Evolutionary conservation across 2,888 invertebrate species (phyloP).

Genomic region (Cataglyphis altisquamis): DNA sequence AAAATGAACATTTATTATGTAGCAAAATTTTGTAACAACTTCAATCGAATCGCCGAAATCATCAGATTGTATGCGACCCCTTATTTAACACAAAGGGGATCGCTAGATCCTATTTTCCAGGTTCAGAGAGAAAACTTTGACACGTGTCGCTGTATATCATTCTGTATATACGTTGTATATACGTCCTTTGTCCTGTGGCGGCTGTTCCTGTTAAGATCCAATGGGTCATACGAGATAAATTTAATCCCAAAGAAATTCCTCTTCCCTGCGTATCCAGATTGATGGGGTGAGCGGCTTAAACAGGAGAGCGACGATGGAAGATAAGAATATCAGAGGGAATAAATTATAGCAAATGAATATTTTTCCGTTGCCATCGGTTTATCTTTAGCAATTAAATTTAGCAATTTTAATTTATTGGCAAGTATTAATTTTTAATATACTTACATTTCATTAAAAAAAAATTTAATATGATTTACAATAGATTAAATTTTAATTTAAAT

Average conservation of each 20-base stretch:
- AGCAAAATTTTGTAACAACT: neutral
- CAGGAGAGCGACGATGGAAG: neutral
- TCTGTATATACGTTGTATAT: neutral
- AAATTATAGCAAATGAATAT: neutral
- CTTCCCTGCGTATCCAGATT: conserved; percentile 24
- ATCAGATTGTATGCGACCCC: conserved; percentile 20
- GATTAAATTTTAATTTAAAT: neutral
- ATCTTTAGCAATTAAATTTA: neutral
- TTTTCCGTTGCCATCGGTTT: neutral
- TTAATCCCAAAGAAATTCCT: conserved; percentile 50
- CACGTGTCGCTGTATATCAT: conserved; percentile 67
- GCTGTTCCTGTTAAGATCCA: conserved; percentile 24
- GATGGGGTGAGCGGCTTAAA: conserved; percentile 33
- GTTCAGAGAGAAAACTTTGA: conserved; percentile 65
- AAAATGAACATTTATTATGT: neutral
- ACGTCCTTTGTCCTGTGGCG: conserved; percentile 57
- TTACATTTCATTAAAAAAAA: neutral
- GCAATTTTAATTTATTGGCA: neutral
- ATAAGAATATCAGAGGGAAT: conserved; percentile 14
- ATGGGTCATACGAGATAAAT: conserved; percentile 54
- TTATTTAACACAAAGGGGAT: conserved; percentile 58
- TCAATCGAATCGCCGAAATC: conserved; percentile 20
- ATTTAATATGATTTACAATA: neutral
- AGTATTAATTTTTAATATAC: neutral
- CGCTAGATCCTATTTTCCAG: conserved; percentile 68